phyloP scores from a whole-genome alignment of 2,797 vertebrate species.

The Simalia tracyae region DNA sequence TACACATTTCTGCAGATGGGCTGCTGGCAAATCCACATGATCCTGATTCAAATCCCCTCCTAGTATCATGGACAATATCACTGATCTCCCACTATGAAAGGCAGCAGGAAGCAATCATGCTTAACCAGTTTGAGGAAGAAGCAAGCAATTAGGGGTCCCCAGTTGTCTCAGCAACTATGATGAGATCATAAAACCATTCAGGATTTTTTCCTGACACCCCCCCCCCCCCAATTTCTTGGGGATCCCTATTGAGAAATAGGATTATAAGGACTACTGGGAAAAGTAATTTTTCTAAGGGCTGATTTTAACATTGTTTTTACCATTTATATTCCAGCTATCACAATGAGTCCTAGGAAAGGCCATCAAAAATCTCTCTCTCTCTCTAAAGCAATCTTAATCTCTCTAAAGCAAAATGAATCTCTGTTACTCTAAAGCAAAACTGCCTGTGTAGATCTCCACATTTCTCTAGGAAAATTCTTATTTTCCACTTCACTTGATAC shows the following conservation, averaged over 20 bases:
- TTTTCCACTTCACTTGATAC: slow-evolving; percentile 70
- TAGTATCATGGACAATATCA: background rate
- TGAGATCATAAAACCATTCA: background rate
- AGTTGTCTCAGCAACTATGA: background rate
- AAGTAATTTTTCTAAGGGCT: background rate
- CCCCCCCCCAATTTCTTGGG: background rate
- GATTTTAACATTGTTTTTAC: background rate
- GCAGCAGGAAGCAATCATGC: background rate
- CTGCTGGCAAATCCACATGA: background rate
- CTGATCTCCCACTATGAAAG: background rate
- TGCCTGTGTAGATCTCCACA: slow-evolving; percentile 37
- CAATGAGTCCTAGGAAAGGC: background rate
- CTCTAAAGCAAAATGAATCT: too few species aligned
- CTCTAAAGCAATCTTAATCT: too few species aligned
- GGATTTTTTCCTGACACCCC: background rate
- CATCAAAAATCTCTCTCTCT: background rate
- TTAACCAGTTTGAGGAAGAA: background rate
- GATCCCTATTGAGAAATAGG: background rate
- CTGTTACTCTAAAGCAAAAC: background rate
- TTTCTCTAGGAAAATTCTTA: slow-evolving; percentile 68
- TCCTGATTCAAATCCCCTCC: background rate
- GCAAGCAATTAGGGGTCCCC: background rate
- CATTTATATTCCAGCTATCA: background rate
- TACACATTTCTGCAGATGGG: background rate
- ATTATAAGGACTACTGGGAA: background rate